A percentile compares a stretch with the other conserved stretches of the same genome.
These are phyloP conservation scores for Branchellion lobata DNA, from an alignment of 2,888 invertebrate genomes.

Conservation along the genomic window DNA sequence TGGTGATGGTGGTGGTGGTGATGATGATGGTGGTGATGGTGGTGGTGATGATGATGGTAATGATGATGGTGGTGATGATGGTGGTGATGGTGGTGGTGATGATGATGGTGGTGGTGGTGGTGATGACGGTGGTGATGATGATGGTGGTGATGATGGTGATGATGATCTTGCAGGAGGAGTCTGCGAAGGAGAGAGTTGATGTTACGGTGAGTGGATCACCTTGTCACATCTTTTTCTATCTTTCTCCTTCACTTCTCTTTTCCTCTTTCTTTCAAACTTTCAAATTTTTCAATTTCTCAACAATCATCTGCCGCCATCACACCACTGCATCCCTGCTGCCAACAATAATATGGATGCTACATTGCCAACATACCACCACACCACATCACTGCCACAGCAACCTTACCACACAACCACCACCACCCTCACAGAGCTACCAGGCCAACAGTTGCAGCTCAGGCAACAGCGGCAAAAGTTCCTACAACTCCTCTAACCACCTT, in stretches of 20 bases:
- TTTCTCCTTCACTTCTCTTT: background rate
- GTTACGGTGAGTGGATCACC: background rate
- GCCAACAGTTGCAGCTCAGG: too few relatives aligned
- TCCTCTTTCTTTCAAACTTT: too few relatives aligned
- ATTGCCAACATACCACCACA: too few relatives aligned
- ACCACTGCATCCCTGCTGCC: too few relatives aligned
- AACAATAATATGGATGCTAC: too few relatives aligned
- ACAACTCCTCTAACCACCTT: background rate
- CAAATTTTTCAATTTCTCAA: too few relatives aligned
- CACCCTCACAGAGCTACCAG: too few relatives aligned
- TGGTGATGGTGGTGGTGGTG: slow-evolving; percentile 37
- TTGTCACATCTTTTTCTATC: background rate
- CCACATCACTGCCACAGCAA: too few relatives aligned
- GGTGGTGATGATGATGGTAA: slow-evolving; percentile 14
- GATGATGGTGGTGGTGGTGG: slow-evolving; percentile 22
- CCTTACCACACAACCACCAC: too few relatives aligned
- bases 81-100: slow-evolving; percentile 26
- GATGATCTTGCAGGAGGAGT: background rate
- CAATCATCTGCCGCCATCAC: too few relatives aligned
- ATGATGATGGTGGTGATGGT: background rate
- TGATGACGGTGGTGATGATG: slow-evolving; percentile 19
- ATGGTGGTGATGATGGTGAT: slow-evolving; percentile 22
- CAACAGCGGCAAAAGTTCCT: background rate
- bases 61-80: background rate
- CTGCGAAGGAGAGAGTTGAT: background rate